These are phyloP conservation scores for Cyclargus thomasi DNA, from an alignment of 1,140 invertebrate genomes.

Conservation along the genomic window DNA sequence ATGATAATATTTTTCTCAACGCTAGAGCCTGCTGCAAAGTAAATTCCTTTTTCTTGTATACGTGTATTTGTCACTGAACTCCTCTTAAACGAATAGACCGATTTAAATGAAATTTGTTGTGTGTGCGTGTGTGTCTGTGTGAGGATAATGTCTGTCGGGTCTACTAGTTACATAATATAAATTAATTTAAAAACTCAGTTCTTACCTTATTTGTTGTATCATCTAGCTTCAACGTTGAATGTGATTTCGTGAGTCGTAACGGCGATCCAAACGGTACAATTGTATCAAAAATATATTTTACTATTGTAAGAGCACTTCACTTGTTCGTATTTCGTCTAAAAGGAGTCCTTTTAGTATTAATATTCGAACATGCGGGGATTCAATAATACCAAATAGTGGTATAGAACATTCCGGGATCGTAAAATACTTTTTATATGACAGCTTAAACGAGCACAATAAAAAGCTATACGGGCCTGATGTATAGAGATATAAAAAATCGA, in stretches of 20 bases:
- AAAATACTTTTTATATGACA: constrained; percentile 33
- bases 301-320: constrained; percentile 51
- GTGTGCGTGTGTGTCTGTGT: no score
- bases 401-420: constrained; percentile 25
- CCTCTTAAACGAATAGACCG: no score
- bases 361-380: constrained; percentile 34
- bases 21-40: no score
- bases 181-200: no score
- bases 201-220: constrained; percentile 61
- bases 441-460: constrained; percentile 22
- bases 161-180: no score
- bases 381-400: constrained; percentile 21
- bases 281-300: constrained; percentile 37
- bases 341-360: constrained; percentile 51
- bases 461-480: constrained; percentile 35
- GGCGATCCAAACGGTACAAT: constrained; percentile 20
- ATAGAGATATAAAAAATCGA: constrained; percentile 1
- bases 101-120: no score
- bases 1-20: no score
- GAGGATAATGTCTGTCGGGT: no score
- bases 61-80: no score
- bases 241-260: constrained; percentile 34
- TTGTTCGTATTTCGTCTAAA: constrained; percentile 42
- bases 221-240: constrained; percentile 36
- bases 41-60: no score